Evolutionary conservation across 2,113 vertebrate species (phyloP).

Genomic region (Eolophus roseicapilla): DNA sequence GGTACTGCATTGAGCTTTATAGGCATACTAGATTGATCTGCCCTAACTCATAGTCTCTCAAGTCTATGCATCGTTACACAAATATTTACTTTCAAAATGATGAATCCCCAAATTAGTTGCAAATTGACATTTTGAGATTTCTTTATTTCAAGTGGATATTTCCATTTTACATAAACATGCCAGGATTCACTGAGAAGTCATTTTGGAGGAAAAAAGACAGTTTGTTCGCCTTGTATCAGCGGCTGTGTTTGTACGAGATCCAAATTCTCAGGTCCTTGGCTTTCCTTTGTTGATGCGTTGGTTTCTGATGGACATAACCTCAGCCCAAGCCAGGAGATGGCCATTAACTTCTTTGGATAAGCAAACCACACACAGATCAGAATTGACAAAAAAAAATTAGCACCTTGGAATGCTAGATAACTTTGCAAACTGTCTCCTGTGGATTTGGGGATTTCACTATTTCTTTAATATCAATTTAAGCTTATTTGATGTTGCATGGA

Average conservation of each 20-base stretch:
- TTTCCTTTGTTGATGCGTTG: background rate
- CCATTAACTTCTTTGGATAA: background rate
- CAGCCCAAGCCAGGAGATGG: background rate
- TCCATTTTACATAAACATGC: background rate
- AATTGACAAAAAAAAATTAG: background rate
- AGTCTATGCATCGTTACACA: background rate
- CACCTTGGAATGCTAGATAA: background rate
- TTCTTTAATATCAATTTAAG: background rate
- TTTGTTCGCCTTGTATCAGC: background rate
- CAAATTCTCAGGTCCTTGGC: background rate
- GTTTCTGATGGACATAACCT: background rate
- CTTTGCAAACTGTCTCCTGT: background rate
- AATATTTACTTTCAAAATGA: background rate
- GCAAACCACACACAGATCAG: accelerated
- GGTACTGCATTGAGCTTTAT: background rate
- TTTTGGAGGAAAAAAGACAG: background rate
- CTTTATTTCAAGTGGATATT: background rate
- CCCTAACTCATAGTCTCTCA: background rate
- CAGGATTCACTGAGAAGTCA: background rate
- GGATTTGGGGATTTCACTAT: background rate
- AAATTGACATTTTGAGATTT: background rate
- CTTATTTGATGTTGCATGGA: background rate
- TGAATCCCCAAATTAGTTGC: background rate
- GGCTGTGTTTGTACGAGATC: background rate
- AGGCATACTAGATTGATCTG: background rate